A percentile compares a stretch with the other conserved stretches of the same genome.
Evolutionary conservation across 2,797 vertebrate species (phyloP).

Genomic region (Enteromius paludinosus): DNA sequence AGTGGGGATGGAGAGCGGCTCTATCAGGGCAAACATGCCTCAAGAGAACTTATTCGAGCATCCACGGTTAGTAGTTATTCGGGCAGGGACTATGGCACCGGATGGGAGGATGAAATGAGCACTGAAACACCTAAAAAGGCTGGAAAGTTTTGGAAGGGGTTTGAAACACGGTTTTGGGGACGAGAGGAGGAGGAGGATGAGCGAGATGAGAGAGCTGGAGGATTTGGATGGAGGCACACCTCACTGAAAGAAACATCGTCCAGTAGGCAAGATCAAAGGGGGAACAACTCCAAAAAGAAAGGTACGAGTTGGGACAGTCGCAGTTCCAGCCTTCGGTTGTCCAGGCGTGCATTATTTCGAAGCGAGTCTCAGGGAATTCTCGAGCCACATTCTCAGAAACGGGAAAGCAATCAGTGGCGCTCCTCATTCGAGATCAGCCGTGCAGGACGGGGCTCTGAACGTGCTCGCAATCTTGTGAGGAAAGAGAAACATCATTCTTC

Average conservation of each 20-base stretch:
- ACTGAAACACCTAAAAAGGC: conserved; percentile 66
- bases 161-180: conserved; percentile 77
- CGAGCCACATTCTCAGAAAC: conserved; percentile 68
- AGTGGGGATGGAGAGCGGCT: conserved; percentile 74
- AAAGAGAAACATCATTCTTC: conserved; percentile 78
- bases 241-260: conserved; percentile 67
- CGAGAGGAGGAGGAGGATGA: conserved; percentile 72
- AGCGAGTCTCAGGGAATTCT: conserved; percentile 82
- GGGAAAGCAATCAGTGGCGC: conserved; percentile 76
- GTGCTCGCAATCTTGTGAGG: conserved; percentile 54
- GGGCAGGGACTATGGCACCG: conserved; percentile 71
- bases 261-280: conserved; percentile 69
- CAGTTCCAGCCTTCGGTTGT: conserved; percentile 76
- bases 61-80: conserved; percentile 80
- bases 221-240: conserved; percentile 74
- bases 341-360: conserved; percentile 78
- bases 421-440: conserved; percentile 82
- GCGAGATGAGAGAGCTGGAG: conserved; percentile 73
- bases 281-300: conserved; percentile 65
- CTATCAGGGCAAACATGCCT: conserved; percentile 82
- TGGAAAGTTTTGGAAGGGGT: conserved; percentile 75
- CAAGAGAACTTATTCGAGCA: conserved; percentile 81
- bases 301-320: conserved; percentile 74
- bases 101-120: conserved; percentile 71
- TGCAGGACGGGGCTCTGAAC: conserved; percentile 65